A percentile compares a stretch with the other conserved stretches of the same genome.
phyloP scores from a whole-genome alignment of 92 coral and sea anemone species.

The Parazoanthus atlanticus region DNA sequence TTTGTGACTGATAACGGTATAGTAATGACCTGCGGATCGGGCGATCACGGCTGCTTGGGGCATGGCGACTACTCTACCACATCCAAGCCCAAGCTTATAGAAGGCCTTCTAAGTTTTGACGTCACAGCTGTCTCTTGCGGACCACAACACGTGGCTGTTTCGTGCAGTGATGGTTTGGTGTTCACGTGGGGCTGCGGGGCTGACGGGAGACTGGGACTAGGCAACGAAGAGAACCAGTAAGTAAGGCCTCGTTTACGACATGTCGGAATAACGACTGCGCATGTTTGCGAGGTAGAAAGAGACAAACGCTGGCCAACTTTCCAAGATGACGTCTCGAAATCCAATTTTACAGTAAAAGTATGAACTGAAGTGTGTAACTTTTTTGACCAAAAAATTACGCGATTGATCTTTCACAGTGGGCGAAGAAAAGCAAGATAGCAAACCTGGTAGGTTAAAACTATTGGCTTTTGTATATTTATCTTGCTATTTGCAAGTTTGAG shows the following conservation, averaged over 20 bases:
- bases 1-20: constrained; percentile 97
- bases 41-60: constrained; percentile 95
- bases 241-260: constrained; percentile 23
- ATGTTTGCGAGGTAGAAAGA: no score
- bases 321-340: no score
- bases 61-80: constrained; percentile 93
- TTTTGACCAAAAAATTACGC: no score
- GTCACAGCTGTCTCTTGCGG: constrained; percentile 94
- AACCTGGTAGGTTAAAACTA: no score
- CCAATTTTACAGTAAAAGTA: no score
- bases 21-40: constrained; percentile 97
- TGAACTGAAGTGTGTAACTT: no score
- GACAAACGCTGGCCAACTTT: no score
- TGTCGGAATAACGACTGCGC: no score
- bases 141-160: constrained; percentile 89
- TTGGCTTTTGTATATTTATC: no score
- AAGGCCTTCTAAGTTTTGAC: constrained; percentile 91
- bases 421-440: no score
- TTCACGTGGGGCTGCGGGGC: constrained; percentile 98
- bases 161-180: constrained; percentile 91
- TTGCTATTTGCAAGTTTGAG: no score
- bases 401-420: no score
- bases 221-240: constrained; percentile 90
- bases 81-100: constrained; percentile 96
- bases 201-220: constrained; percentile 97